Evolutionary conservation across 2,888 invertebrate species (phyloP).

Genomic region (Andrena marginata): DNA sequence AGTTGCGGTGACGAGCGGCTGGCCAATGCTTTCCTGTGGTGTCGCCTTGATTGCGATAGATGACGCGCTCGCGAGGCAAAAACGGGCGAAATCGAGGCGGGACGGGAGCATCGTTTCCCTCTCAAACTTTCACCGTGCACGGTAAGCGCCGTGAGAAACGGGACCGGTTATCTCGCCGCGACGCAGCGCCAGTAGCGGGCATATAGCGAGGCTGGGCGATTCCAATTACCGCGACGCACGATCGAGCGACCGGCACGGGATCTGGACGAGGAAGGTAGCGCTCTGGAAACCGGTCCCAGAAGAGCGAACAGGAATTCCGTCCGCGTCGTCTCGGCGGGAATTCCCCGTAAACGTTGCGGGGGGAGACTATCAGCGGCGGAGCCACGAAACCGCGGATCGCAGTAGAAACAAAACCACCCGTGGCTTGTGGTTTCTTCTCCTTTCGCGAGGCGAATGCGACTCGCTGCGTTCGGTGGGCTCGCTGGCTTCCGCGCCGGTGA

Average conservation of each 20-base stretch:
- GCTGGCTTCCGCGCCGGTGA: no score
- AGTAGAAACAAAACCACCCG: conserved; percentile 17
- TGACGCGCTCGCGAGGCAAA: conserved; percentile 34
- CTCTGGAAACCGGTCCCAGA: neutral
- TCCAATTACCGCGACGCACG: neutral
- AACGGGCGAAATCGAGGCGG: conserved; percentile 4
- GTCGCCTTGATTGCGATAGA: conserved; percentile 12
- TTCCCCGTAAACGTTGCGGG: neutral
- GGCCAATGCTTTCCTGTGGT: conserved; percentile 48
- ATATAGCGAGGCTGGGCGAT: neutral
- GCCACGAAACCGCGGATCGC: neutral
- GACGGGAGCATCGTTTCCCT: neutral
- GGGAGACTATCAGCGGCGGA: neutral
- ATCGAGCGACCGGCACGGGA: no score
- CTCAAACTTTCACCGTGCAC: neutral
- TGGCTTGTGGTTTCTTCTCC: neutral
- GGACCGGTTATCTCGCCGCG: neutral
- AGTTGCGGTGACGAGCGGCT: conserved; percentile 54
- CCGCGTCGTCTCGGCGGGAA: neutral
- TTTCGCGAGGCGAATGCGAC: neutral
- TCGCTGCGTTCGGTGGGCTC: conserved; percentile 16
- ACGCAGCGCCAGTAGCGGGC: neutral
- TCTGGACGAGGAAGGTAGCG: no score
- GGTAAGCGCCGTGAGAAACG: conserved; percentile 1
- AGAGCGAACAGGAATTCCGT: neutral